Evolutionary conservation across 2,888 invertebrate genomes (phyloP).

Genomic region (Campopleginae sp.): DNA sequence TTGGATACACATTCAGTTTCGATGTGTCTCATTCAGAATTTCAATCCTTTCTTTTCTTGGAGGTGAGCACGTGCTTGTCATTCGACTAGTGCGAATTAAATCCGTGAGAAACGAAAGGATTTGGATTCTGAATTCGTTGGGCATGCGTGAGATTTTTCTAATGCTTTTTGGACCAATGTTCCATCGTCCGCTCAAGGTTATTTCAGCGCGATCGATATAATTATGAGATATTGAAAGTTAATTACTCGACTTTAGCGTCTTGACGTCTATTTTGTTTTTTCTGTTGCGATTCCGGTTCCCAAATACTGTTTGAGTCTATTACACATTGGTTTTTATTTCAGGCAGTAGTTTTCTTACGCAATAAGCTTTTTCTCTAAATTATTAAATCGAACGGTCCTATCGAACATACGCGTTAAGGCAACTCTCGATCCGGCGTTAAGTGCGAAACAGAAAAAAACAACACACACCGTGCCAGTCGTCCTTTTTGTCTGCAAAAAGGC

Average conservation of each 20-base stretch:
- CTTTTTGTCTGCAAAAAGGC: not conserved
- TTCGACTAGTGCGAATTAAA: not conserved
- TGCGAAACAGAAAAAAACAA: not conserved
- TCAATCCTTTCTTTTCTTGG: not conserved
- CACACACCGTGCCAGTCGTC: constrained; percentile 11
- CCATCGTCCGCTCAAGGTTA: not conserved
- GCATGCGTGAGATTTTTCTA: not conserved
- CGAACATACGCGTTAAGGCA: constrained; percentile 40
- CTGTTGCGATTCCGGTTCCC: not conserved
- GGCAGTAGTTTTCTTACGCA: constrained; percentile 36
- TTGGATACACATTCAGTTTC: constrained; percentile 33
- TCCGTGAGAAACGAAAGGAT: not conserved
- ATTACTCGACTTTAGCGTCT: constrained; percentile 21
- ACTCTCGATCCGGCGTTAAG: constrained; percentile 2
- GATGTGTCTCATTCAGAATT: constrained; percentile 40
- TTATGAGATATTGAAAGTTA: constrained; percentile 20
- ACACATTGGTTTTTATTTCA: constrained; percentile 17
- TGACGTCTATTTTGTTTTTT: not conserved
- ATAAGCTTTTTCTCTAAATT: constrained; percentile 24
- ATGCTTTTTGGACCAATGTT: not conserved
- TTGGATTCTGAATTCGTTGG: not conserved
- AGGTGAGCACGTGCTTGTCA: not conserved
- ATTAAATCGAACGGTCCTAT: constrained; percentile 17
- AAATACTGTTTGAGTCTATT: constrained; percentile 31
- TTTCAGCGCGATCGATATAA: constrained; percentile 8